A percentile compares a stretch with the other conserved stretches of the same genome.
Conservation (phyloP, 2,797 vertebrate species). For the Muraenolepis orangiensis region DNA sequence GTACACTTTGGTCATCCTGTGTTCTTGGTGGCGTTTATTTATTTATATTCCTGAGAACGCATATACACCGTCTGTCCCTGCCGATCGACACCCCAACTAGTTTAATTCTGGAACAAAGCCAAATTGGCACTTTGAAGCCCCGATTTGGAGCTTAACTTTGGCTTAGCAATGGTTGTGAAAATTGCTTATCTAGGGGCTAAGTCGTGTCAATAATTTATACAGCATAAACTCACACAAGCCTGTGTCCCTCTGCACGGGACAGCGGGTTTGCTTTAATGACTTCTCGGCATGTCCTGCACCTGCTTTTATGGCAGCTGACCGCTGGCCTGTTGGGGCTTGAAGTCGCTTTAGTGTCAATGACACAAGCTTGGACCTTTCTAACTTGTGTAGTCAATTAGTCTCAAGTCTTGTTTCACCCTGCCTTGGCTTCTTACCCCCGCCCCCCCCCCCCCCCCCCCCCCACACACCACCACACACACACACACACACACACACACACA, state of each 20-base stretch:
- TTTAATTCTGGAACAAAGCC: not conserved
- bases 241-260: conserved; percentile 2
- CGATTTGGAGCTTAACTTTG: not conserved
- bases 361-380: not conserved
- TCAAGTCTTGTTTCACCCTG: conserved; percentile 2
- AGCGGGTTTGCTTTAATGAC: conserved; percentile 4
- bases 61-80: not conserved
- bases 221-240: not conserved
- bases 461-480: too few relatives aligned
- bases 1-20: not conserved
- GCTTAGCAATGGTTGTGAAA: not conserved
- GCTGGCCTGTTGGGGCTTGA: not conserved
- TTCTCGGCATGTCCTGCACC: conserved; percentile 4
- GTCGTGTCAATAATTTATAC: not conserved
- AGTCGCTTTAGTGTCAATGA: conserved; percentile 7
- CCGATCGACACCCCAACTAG: not conserved
- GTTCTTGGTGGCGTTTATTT: not conserved
- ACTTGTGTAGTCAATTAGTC: not conserved
- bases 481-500: too few relatives aligned
- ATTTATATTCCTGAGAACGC: conserved; percentile 8
- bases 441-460: too few relatives aligned
- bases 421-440: too few relatives aligned
- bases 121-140: not conserved
- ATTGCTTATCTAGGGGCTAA: conserved; percentile 1
- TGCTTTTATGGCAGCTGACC: conserved; percentile 12